Evolutionary conservation across 2,888 invertebrate species (phyloP).

Genomic region (Nephrocerus scutellatus): DNA sequence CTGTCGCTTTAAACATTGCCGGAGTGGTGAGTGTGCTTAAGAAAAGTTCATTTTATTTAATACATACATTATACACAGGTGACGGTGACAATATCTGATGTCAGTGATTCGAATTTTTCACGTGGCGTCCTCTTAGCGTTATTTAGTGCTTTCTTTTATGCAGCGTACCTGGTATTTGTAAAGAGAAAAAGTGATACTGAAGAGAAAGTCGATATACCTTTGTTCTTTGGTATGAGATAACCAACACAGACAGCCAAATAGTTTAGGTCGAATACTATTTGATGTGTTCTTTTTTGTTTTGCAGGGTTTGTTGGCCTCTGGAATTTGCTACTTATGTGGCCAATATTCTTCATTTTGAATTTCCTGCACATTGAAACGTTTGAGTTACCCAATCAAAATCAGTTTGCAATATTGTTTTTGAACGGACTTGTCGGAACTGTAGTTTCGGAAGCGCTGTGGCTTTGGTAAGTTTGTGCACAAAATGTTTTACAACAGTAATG

Average conservation of each 20-base stretch:
- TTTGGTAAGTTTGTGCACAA: constrained; percentile 68
- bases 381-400: constrained; percentile 73
- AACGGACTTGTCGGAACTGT: constrained; percentile 89
- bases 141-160: constrained; percentile 83
- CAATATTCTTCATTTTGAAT: constrained; percentile 79
- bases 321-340: constrained; percentile 82
- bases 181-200: constrained; percentile 82
- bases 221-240: constrained; percentile 77
- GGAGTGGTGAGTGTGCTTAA: constrained; percentile 67
- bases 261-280: constrained; percentile 1
- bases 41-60: constrained; percentile 3
- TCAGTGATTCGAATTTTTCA: constrained; percentile 63
- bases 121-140: constrained; percentile 74
- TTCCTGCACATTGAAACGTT: constrained; percentile 75
- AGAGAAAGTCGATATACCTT: constrained; percentile 87
- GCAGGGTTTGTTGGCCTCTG: constrained; percentile 90
- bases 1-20: constrained; percentile 68
- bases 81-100: constrained; percentile 69
- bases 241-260: background rate
- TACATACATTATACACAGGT: constrained; percentile 50
- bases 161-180: constrained; percentile 81
- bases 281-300: constrained; percentile 22
- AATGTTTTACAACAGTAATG: too few relatives aligned
- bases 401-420: constrained; percentile 70
- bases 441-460: constrained; percentile 84